Evolutionary conservation across 1,140 invertebrate genomes (phyloP).

Genomic region (Drosophila nigrodunni): DNA sequence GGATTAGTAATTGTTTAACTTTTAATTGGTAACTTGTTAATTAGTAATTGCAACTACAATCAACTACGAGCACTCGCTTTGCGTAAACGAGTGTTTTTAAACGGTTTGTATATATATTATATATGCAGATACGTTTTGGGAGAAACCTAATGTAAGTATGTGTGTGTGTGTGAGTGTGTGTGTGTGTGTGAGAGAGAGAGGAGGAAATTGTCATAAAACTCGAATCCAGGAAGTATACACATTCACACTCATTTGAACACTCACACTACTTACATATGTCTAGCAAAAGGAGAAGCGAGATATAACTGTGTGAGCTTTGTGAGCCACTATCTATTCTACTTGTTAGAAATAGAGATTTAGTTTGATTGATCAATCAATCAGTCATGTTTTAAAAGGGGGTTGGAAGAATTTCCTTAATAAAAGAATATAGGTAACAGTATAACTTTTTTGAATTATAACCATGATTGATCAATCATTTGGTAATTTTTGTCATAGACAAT

Average conservation of each 20-base stretch:
- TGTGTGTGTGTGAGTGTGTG: not conserved
- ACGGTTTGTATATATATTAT: not conserved
- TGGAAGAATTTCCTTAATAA: too few species aligned
- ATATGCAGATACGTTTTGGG: constrained; percentile 7
- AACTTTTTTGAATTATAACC: too few species aligned
- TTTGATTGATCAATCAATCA: too few species aligned
- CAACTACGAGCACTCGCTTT: constrained; percentile 34
- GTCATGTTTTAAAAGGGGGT: too few species aligned
- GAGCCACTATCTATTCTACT: too few species aligned
- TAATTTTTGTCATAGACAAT: too few species aligned
- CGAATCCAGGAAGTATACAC: constrained; percentile 10
- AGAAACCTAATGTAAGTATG: constrained; percentile 14
- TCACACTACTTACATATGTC: not conserved
- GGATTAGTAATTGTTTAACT: constrained; percentile 26
- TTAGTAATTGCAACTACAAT: constrained; percentile 43
- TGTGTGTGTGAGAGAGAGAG: too few species aligned
- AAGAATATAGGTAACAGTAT: too few species aligned
- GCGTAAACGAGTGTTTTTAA: not conserved
- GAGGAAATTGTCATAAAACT: constrained; percentile 12
- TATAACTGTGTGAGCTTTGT: too few species aligned
- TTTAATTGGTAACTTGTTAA: constrained; percentile 14
- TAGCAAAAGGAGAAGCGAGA: too few species aligned
- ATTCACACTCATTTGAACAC: not conserved
- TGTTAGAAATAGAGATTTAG: too few species aligned
- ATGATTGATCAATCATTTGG: too few species aligned